Base-by-base conservation (phyloP, 2,113 vertebrate species). In the Ptyas mucosa region DNA sequence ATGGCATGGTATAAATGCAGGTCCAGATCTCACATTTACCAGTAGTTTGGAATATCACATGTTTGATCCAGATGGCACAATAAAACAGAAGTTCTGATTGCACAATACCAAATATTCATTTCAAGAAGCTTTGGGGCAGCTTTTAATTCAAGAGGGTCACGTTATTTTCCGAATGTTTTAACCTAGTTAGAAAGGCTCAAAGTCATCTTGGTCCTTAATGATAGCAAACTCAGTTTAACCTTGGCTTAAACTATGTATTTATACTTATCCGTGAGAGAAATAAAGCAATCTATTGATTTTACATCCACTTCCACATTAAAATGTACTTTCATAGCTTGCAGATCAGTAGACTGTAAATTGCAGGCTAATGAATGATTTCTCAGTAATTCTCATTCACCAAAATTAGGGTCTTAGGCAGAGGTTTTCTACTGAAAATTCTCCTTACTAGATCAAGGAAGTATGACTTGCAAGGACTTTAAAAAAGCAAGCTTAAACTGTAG, bases 241-340 rank as follows among this genome's bases (percentile, higher is more conserved):
- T 96, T 97, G 95, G 95, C 95, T 96, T 96, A 97, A 97, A 96
- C 95, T 97, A 96, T 96, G 95, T 97, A 97, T 97, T 97, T 97
- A 97, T 97, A 97, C 95, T 97, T 97, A 97, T 97, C 96, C 95
- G 95, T 97, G 96, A 96, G 96, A 97, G 96, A 97, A 97, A 97
- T 97, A 97, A 97, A 97, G 95, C 95, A 97, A 95, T 91, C 53
- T 97, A 97, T 97, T 97, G 96, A 97, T 97, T 97, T 97, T 96
- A 97, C 94, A 97, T 97, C 96, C 95, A 75, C 95, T 95, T 97
- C 95, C 96, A 96, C 95, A 92, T 97, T 97, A 97, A 97, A 97
- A 97, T 95, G 96, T 97, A 96, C 95, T 95, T 97, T 96, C 95
- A 93, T 95, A 95, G 95, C 96, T 94, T 96, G 94, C 95, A 95